Conservation (phyloP, 2,888 invertebrate species). For the Phlogophora meticulosa region DNA sequence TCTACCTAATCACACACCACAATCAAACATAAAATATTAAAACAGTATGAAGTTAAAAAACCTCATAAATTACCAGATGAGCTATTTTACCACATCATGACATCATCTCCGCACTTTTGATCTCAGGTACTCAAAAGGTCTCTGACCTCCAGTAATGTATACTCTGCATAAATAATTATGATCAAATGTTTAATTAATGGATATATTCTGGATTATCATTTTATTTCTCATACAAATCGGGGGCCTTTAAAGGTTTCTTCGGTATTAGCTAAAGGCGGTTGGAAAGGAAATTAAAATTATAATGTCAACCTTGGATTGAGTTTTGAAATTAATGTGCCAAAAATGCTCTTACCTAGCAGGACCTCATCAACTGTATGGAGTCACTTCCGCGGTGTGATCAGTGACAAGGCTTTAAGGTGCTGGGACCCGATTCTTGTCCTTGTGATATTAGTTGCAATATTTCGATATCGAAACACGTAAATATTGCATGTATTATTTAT, state of each 20-base stretch:
- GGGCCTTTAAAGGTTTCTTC: not conserved
- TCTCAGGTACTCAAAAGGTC: slow-evolving; percentile 38
- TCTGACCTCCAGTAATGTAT: slow-evolving; percentile 41
- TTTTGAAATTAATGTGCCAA: not conserved
- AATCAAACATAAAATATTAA: not conserved
- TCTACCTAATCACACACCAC: not conserved
- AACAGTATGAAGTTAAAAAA: not conserved
- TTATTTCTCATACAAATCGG: slow-evolving; percentile 10
- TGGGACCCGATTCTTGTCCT: too few species aligned
- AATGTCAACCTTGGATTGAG: not conserved
- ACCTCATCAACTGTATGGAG: not conserved
- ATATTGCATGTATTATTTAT: too few species aligned
- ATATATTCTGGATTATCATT: slow-evolving; percentile 12
- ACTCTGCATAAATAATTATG: slow-evolving; percentile 18
- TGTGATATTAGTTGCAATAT: too few species aligned
- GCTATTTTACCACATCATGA: slow-evolving; percentile 18
- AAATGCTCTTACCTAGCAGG: not conserved
- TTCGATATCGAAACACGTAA: too few species aligned
- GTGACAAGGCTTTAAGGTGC: too few species aligned
- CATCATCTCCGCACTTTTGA: slow-evolving; percentile 48
- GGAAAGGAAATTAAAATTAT: not conserved
- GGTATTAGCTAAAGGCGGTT: not conserved
- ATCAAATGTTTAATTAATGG: slow-evolving; percentile 15
- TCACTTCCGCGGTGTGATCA: too few species aligned
- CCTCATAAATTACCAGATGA: slow-evolving; percentile 1